These are phyloP conservation scores for Gisinianus flammeolus DNA, from an alignment of 2,888 invertebrate genomes.

Conservation along the genomic window DNA sequence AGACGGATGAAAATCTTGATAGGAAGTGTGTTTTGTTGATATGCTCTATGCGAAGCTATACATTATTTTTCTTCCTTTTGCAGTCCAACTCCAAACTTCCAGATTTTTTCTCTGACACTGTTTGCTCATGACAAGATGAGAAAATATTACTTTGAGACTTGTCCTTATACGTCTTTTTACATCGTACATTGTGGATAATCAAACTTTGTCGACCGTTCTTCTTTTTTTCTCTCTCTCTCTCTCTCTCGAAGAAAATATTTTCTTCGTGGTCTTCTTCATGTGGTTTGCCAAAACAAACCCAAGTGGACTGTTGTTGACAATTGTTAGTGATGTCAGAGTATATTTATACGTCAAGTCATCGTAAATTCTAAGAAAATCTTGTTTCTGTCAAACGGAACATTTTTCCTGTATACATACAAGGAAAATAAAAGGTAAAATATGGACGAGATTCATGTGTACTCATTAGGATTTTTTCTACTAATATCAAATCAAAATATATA, in stretches of 20 bases:
- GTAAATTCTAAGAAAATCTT: too few relatives aligned
- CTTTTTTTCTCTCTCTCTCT: conserved; percentile 17
- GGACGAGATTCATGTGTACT: too few relatives aligned
- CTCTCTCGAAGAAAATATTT: background rate
- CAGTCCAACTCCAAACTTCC: conserved; percentile 7
- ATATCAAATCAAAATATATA: too few relatives aligned
- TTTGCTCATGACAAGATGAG: conserved; percentile 32
- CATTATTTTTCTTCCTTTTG: background rate
- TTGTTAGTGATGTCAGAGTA: too few relatives aligned
- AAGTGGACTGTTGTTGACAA: too few relatives aligned
- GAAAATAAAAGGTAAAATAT: too few relatives aligned
- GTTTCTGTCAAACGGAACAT: too few relatives aligned
- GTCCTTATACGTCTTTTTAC: background rate
- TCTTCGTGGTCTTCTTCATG: background rate
- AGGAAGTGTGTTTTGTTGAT: conserved; percentile 19
- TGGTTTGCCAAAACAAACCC: background rate
- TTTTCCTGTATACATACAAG: too few relatives aligned
- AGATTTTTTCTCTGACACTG: conserved; percentile 33
- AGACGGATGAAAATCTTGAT: conserved; percentile 28
- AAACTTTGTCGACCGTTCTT: background rate
- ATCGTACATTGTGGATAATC: background rate
- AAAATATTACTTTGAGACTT: conserved; percentile 20
- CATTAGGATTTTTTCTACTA: too few relatives aligned
- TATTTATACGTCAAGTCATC: too few relatives aligned
- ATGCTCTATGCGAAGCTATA: background rate